phyloP scores from a whole-genome alignment of 1,140 invertebrate species.

The Dufourea novaeangliae region DNA sequence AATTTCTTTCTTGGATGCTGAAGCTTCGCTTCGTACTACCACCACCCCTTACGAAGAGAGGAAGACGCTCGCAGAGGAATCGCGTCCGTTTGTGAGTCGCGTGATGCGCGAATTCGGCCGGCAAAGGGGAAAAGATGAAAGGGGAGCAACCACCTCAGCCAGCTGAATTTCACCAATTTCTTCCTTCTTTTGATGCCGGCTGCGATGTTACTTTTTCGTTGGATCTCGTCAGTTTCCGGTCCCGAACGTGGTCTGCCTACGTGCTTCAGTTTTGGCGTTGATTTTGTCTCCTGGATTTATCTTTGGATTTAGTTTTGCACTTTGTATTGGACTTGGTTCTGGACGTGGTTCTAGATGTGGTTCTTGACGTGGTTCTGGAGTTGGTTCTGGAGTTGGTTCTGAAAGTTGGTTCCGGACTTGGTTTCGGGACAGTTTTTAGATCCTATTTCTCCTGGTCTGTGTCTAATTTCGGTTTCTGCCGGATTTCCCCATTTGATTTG shows the following conservation, averaged over 20 bases:
- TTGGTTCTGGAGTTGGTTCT: too few species aligned
- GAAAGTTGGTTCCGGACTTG: too few species aligned
- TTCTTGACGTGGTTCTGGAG: too few species aligned
- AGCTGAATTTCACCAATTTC: constrained; percentile 2
- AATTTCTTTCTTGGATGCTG: constrained; percentile 5
- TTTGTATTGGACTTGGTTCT: too few species aligned
- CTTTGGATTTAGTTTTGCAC: too few species aligned
- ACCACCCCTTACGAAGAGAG: background rate
- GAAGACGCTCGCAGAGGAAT: background rate
- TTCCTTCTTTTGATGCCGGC: background rate
- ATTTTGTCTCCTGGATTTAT: too few species aligned
- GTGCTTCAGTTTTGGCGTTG: too few species aligned
- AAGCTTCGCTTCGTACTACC: background rate
- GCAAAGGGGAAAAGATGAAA: constrained; percentile 2
- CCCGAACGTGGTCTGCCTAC: background rate
- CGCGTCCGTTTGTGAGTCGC: background rate
- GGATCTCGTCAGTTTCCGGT: background rate
- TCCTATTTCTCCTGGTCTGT: too few species aligned
- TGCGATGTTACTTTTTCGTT: background rate
- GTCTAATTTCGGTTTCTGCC: too few species aligned
- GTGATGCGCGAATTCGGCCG: background rate
- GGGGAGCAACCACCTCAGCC: background rate
- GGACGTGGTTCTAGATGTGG: too few species aligned
- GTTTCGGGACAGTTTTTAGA: too few species aligned
- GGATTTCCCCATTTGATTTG: too few species aligned